A percentile compares a stretch with the other conserved stretches of the same genome.
These are phyloP conservation scores for Magallana angulata DNA, from an alignment of 1,140 invertebrate genomes.

Conservation along the genomic window DNA sequence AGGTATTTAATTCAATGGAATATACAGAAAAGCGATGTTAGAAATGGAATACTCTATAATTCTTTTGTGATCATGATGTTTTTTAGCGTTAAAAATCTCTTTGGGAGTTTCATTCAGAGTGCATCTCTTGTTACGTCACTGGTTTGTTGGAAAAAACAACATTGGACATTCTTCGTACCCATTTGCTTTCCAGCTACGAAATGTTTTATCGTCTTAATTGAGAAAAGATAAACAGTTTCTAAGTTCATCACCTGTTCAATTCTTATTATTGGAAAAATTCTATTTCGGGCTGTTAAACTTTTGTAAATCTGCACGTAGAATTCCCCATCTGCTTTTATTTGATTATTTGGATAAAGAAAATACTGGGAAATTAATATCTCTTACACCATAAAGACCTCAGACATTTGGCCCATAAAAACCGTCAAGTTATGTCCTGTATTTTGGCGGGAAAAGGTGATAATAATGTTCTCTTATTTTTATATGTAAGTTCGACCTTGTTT, in stretches of 20 bases:
- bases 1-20: slow-evolving; percentile 15
- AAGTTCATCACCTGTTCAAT: background rate
- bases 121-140: background rate
- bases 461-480: too few species aligned
- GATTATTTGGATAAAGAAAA: too few species aligned
- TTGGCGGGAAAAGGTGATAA: too few species aligned
- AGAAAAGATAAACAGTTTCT: background rate
- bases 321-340: too few species aligned
- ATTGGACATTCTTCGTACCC: background rate
- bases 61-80: background rate
- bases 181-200: background rate
- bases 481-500: too few species aligned
- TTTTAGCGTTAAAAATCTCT: slow-evolving; percentile 1
- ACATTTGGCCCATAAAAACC: too few species aligned
- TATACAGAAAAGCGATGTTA: background rate
- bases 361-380: too few species aligned
- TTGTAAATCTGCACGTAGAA: too few species aligned
- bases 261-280: too few species aligned
- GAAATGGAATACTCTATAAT: slow-evolving; percentile 1
- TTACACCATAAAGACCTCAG: too few species aligned
- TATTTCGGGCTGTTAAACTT: too few species aligned
- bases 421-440: too few species aligned
- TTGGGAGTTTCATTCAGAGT: background rate
- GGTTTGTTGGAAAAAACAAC: background rate
- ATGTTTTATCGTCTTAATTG: background rate